Percentiles rank a stretch among this genome's conserved stretches.
These are phyloP conservation scores for Cynoglossus semilaevis DNA, from an alignment of 2,113 vertebrate species.

Conservation along the genomic window DNA sequence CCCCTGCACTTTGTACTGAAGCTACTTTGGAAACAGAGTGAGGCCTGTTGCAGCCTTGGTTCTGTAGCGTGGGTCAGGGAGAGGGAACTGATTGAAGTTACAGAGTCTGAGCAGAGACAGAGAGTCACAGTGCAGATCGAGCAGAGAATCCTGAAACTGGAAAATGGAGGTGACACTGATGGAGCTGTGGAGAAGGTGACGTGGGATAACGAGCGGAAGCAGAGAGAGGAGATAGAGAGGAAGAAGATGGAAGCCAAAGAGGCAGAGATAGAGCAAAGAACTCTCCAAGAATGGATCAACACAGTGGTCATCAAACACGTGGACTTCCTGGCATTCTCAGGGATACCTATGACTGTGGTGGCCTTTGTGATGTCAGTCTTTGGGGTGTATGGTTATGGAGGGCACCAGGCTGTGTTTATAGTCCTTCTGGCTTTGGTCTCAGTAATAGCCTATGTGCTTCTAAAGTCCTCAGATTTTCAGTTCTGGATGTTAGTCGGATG, in stretches of 20 bases:
- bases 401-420: conserved; percentile 61
- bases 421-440: conserved; percentile 52
- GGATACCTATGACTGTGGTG: conserved; percentile 66
- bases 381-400: conserved; percentile 65
- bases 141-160: conserved; percentile 51
- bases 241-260: conserved; percentile 38
- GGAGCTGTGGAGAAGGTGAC: background rate
- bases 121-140: conserved; percentile 58
- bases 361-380: conserved; percentile 59
- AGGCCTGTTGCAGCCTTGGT: conserved; percentile 28
- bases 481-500: conserved; percentile 73
- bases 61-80: background rate
- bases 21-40: conserved; percentile 34
- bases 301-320: conserved; percentile 57
- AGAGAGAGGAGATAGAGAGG: conserved; percentile 49
- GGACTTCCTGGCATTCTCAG: conserved; percentile 69
- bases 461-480: conserved; percentile 53
- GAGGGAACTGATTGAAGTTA: conserved; percentile 22
- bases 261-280: conserved; percentile 46
- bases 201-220: conserved; percentile 34
- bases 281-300: conserved; percentile 54
- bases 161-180: conserved; percentile 17
- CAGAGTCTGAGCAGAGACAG: conserved; percentile 44
- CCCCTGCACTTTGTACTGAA: conserved; percentile 44
- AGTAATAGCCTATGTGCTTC: conserved; percentile 46